These are phyloP conservation scores for Kuschelorhynchus macadamiae DNA, from an alignment of 2,888 invertebrate genomes.

Conservation along the genomic window DNA sequence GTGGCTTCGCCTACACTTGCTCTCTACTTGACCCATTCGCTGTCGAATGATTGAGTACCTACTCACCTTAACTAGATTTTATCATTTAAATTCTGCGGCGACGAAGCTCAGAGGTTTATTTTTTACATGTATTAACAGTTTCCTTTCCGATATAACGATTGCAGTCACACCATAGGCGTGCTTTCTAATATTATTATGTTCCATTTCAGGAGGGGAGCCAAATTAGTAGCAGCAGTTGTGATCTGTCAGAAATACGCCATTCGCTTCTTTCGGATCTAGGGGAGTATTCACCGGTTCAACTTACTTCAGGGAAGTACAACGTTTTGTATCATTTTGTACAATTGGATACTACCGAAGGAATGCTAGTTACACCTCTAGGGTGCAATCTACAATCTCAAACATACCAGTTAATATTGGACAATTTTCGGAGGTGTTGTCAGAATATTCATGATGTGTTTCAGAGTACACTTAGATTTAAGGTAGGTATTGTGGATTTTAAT, in stretches of 20 bases:
- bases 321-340: constrained; percentile 83
- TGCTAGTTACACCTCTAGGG: constrained; percentile 76
- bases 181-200: too few species aligned
- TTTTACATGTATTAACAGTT: too few species aligned
- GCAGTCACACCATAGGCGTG: too few species aligned
- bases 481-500: too few species aligned
- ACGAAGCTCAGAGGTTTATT: too few species aligned
- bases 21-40: too few species aligned
- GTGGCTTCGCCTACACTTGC: too few species aligned
- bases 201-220: constrained; percentile 75
- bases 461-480: constrained; percentile 76
- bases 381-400: constrained; percentile 61
- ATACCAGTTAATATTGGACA: constrained; percentile 72
- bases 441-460: constrained; percentile 81
- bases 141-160: too few species aligned
- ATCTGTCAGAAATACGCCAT: constrained; percentile 80
- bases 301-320: constrained; percentile 81
- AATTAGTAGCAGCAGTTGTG: constrained; percentile 75
- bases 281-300: constrained; percentile 72
- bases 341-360: constrained; percentile 79
- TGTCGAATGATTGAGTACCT: too few species aligned
- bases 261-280: constrained; percentile 80
- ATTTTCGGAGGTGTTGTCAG: constrained; percentile 80
- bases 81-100: too few species aligned
- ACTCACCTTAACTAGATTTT: too few species aligned